Percentiles rank a stretch among this genome's conserved stretches.
Conservation (phyloP, 2,797 vertebrate genomes). For the Chromobotia macracanthus region DNA sequence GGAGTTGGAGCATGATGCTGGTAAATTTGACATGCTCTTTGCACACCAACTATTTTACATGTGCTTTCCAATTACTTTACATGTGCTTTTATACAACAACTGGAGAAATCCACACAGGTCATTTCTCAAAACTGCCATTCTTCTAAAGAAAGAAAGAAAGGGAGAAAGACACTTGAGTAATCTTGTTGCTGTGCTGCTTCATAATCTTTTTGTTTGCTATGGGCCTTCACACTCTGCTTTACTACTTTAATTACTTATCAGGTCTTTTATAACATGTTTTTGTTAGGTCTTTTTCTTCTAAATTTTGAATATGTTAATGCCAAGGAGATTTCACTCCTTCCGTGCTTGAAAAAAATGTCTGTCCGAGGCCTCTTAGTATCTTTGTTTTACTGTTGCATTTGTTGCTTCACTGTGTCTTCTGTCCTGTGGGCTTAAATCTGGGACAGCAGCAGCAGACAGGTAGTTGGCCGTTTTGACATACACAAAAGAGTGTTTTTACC, state of each 20-base stretch:
- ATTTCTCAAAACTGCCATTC: neutral
- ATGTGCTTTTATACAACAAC: conserved; percentile 12
- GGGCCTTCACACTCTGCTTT: conserved; percentile 2
- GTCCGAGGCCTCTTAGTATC: neutral
- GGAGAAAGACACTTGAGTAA: neutral
- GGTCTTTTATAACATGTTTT: conserved; percentile 22
- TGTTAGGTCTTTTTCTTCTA: neutral
- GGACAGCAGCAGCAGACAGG: conserved; percentile 30
- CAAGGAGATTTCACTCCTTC: neutral
- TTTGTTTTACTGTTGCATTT: neutral
- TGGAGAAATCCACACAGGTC: neutral
- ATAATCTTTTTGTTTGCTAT: conserved; percentile 15
- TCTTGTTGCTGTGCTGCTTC: neutral
- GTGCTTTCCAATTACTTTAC: conserved; percentile 4
- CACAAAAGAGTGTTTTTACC: conserved; percentile 64
- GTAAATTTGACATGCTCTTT: conserved; percentile 36
- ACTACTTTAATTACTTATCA: conserved; percentile 26
- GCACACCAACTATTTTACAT: conserved; percentile 14
- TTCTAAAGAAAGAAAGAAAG: neutral
- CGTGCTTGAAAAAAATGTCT: neutral
- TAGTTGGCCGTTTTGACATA: conserved; percentile 42
- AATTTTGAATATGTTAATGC: neutral
- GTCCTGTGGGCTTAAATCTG: conserved; percentile 23
- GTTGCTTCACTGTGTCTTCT: neutral
- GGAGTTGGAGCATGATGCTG: conserved; percentile 36